A percentile compares a stretch with the other conserved stretches of the same genome.
These are phyloP conservation scores for Osmoderma eremita DNA, from an alignment of 2,888 invertebrate genomes.

Conservation along the genomic window DNA sequence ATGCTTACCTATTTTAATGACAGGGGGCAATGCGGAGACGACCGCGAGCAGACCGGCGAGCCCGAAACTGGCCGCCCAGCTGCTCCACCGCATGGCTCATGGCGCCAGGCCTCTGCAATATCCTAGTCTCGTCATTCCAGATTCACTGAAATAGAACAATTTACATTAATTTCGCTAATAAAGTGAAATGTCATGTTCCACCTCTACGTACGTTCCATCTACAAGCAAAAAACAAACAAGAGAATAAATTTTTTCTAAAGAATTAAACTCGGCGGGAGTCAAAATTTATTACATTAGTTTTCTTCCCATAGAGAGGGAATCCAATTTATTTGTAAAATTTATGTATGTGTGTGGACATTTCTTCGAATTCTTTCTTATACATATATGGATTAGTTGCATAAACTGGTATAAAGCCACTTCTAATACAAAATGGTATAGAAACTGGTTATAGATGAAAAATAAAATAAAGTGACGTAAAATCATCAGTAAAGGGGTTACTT, in stretches of 20 bases:
- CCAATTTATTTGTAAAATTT: too few species aligned
- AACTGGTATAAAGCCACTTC: too few species aligned
- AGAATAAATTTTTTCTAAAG: conserved; percentile 1
- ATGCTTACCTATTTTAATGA: conserved; percentile 61
- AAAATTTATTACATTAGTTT: not conserved
- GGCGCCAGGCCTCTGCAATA: conserved; percentile 48
- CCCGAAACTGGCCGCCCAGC: conserved; percentile 58
- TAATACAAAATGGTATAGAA: too few species aligned
- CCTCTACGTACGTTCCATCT: not conserved
- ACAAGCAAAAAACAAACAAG: not conserved
- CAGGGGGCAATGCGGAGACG: conserved; percentile 58
- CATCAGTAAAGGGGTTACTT: too few species aligned
- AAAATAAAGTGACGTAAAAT: too few species aligned
- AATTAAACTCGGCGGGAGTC: not conserved
- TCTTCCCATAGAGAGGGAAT: too few species aligned
- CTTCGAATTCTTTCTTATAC: too few species aligned
- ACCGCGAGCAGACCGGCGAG: conserved; percentile 57
- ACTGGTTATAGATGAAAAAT: too few species aligned
- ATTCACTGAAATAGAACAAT: conserved; percentile 41
- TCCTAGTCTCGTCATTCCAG: conserved; percentile 40
- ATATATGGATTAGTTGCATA: too few species aligned
- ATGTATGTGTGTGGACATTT: too few species aligned
- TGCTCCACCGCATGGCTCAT: conserved; percentile 60
- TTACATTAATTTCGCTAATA: conserved; percentile 18
- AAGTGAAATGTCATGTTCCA: conserved; percentile 1